Evolutionary conservation across 2,113 vertebrate genomes (phyloP).

Genomic region (Xenotilapia leptura): DNA sequence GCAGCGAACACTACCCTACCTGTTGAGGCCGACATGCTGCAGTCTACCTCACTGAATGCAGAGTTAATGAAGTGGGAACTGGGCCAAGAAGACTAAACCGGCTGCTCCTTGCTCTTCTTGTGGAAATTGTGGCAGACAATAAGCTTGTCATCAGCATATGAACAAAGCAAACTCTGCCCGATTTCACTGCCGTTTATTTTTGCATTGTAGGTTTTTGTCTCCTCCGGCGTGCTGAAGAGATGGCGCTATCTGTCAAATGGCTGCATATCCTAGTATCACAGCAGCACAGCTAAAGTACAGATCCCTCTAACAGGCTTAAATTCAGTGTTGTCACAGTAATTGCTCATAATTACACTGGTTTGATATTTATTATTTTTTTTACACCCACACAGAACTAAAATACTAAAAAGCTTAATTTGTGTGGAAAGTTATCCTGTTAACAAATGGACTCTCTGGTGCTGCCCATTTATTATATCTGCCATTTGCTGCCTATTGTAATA

Average conservation of each 20-base stretch:
- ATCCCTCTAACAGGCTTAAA: not conserved
- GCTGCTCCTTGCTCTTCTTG: not conserved
- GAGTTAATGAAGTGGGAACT: not conserved
- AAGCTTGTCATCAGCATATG: not conserved
- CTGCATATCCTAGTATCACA: not conserved
- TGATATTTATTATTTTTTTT: not conserved
- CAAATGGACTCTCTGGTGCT: not conserved
- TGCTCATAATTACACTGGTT: not conserved
- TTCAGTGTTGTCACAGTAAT: not conserved
- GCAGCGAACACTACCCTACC: not conserved
- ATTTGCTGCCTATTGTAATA: constrained; percentile 2
- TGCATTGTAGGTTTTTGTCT: not conserved
- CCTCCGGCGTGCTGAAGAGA: not conserved
- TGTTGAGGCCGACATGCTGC: not conserved
- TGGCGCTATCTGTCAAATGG: not conserved
- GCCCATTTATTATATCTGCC: not conserved
- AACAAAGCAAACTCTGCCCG: not conserved
- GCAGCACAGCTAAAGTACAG: not conserved
- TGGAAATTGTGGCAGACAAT: not conserved
- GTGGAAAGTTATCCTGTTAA: not conserved
- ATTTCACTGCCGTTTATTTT: not conserved
- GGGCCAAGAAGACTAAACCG: not conserved
- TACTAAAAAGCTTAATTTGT: not conserved
- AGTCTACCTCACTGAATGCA: not conserved
- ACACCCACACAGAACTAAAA: not conserved